Evolutionary conservation across 2,888 invertebrate genomes (phyloP).

Genomic region (Ochropleura leucogaster): DNA sequence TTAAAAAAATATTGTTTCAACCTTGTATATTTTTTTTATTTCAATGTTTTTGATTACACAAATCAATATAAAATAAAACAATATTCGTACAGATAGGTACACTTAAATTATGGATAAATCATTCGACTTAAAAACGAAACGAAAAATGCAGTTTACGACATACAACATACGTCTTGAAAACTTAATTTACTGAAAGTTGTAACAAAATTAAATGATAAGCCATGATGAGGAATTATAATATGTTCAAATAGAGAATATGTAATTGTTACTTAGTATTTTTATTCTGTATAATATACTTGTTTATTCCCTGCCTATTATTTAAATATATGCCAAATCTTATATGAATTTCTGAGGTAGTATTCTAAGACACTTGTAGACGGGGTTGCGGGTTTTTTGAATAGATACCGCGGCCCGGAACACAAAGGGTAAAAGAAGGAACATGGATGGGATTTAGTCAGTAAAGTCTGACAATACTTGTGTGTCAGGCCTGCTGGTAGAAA

Average conservation of each 20-base stretch:
- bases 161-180: neutral
- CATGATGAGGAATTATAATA: neutral
- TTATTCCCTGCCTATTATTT: too few relatives aligned
- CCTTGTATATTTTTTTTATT: conserved; percentile 32
- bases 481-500: too few relatives aligned
- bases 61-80: neutral
- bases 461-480: too few relatives aligned
- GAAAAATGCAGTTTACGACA: conserved; percentile 24
- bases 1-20: neutral
- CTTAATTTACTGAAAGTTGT: too few relatives aligned
- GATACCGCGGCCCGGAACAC: too few relatives aligned
- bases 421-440: too few relatives aligned
- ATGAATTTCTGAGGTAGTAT: conserved; percentile 32
- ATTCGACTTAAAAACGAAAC: neutral
- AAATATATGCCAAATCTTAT: neutral
- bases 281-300: too few relatives aligned
- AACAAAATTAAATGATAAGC: neutral
- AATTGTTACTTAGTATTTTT: neutral
- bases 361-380: conserved; percentile 26
- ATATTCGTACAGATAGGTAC: neutral
- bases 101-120: conserved; percentile 9
- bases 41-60: neutral
- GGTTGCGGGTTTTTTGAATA: too few relatives aligned
- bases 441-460: too few relatives aligned
- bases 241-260: neutral